Evolutionary conservation across 2,888 invertebrate genomes (phyloP).

Genomic region (Pollenia amentaria): DNA sequence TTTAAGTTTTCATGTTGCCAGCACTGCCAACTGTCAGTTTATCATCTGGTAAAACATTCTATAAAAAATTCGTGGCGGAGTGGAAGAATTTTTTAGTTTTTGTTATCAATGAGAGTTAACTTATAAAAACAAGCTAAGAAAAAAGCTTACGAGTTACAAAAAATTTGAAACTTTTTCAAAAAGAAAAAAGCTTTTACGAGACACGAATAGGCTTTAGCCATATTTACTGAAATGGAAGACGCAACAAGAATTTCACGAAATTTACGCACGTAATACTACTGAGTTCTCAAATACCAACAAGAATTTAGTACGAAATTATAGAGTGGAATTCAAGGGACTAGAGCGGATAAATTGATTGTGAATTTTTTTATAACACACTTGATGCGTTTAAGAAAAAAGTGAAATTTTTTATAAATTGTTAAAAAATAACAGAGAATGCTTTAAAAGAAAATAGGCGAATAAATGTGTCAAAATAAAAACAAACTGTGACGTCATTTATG

Average conservation of each 20-base stretch:
- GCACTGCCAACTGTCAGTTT: neutral
- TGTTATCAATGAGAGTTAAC: conserved; percentile 39
- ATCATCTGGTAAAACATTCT: conserved; percentile 20
- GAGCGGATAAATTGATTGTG: conserved; percentile 41
- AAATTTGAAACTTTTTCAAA: conserved; percentile 36
- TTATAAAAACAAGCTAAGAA: conserved; percentile 11
- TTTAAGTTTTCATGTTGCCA: neutral
- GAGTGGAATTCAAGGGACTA: conserved; percentile 52
- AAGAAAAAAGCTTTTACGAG: conserved; percentile 63
- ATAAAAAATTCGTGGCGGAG: neutral
- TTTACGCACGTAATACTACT: conserved; percentile 34
- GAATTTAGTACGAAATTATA: conserved; percentile 54
- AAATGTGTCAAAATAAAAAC: conserved; percentile 44
- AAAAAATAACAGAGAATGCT: neutral
- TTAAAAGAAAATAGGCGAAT: conserved; percentile 2
- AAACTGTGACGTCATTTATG: conserved; percentile 70
- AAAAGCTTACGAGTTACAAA: conserved; percentile 47
- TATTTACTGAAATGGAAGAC: conserved; percentile 28
- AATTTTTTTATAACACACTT: neutral
- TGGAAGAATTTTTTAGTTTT: neutral
- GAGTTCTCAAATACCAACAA: neutral
- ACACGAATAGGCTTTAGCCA: conserved; percentile 50
- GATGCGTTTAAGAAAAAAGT: conserved; percentile 29
- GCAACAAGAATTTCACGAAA: conserved; percentile 22
- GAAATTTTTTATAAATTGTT: neutral